Base-by-base conservation (phyloP, 1,140 invertebrate species). In the Nautilus pompilius region DNA sequence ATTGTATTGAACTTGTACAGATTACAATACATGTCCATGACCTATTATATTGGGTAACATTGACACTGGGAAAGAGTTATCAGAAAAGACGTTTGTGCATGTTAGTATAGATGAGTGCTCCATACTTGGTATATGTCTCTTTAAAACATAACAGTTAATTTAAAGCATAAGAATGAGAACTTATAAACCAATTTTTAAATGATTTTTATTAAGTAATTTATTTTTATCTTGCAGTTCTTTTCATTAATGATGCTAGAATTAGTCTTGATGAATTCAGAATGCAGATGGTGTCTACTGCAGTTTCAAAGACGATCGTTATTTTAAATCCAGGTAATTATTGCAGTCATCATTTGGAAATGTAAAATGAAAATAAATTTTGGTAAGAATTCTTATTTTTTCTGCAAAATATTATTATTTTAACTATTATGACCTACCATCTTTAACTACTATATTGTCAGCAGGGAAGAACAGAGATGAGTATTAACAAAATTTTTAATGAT, bases 251-350 rank as follows among this genome's bases (percentile, higher is more conserved):
- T 77, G 75, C 75, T 10, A 72, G 70, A 64, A 71, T 78, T 33
- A 69, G 65, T 28, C 75, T 69, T 73, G 76, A 76, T 66, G 70
- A 71, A 26, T 80, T 68, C 55, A 69, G 67, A 60, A 72, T 72
- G n/a, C 54, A 62, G 46, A 75, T 80, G 74, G 63, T 74, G 15
- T 72, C 73, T 45, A 72, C 73, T 28, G 71, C 77, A n/a, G 68
- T 71, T 51, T 74, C 70, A 3, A 77, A 76, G 60, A 79, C 79
- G 45, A 69, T 80, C n/a, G 65, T 80, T 41, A 79, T 72, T 22
- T 53, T 72, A 6, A 75, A 78, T 65, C 79, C 79, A 65, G 79
- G 79, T 80, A 58, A 60, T 20, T 33, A 15, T 22, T 34, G 15
- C 15, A 20, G 20, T 58, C 29, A 24, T 24, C 29, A 54, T 17